Conservation (phyloP, 2,797 vertebrate genomes). For the Oryzias sinensis region DNA sequence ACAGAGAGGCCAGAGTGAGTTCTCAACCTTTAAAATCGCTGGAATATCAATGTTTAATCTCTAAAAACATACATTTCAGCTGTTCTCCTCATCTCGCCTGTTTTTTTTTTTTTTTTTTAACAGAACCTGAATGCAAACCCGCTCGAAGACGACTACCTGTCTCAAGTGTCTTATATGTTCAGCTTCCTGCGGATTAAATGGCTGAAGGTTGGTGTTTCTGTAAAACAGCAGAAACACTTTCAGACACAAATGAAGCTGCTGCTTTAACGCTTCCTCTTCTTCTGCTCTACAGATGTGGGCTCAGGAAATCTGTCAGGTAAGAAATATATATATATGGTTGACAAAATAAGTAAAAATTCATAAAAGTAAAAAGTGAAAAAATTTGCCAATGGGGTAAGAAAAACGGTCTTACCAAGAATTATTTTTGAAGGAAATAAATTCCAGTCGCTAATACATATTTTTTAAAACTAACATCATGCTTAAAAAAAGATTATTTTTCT, state of each 20-base stretch:
- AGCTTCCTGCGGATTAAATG: conserved; percentile 97
- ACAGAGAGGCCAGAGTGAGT: conserved; percentile 90
- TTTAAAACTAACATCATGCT: too few relatives aligned
- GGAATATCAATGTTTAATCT: neutral
- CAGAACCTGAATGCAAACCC: conserved; percentile 88
- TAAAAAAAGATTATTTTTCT: too few relatives aligned
- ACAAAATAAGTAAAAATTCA: too few relatives aligned
- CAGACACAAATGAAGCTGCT: neutral
- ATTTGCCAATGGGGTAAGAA: too few relatives aligned
- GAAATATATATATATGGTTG: conserved; percentile 17
- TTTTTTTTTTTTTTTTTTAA: conserved; percentile 12
- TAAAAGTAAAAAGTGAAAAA: too few relatives aligned
- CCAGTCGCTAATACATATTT: too few relatives aligned
- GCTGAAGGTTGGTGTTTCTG: conserved; percentile 89
- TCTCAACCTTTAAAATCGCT: conserved; percentile 1
- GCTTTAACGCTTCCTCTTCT: conserved; percentile 9
- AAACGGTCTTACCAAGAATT: too few relatives aligned
- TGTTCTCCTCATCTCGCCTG: conserved; percentile 1
- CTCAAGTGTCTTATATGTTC: conserved; percentile 96
- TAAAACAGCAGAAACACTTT: neutral
- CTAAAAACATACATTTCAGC: neutral
- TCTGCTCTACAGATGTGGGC: conserved; percentile 87
- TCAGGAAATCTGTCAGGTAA: conserved; percentile 94
- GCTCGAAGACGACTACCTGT: conserved; percentile 87
- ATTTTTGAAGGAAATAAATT: too few relatives aligned